Base-by-base conservation (phyloP, 2,888 invertebrate genomes). In the Pachydiplax longipennis region DNA sequence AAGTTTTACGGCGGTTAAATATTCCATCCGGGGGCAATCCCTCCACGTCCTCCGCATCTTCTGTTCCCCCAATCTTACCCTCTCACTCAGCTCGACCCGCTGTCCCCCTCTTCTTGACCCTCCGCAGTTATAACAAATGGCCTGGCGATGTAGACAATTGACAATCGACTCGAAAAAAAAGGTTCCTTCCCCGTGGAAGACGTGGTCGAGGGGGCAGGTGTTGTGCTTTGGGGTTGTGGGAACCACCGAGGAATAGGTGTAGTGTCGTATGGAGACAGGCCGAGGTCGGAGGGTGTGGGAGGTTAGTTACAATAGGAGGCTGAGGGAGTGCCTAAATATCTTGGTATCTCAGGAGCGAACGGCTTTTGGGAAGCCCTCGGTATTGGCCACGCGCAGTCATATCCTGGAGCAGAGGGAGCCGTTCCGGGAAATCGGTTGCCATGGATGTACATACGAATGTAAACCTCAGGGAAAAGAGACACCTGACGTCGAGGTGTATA, bases 101-200 rank as follows among this genome's bases (percentile, higher is more conserved):
- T 31, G 73, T 73, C 40, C 40, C 15, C 81, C 48, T 40, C 40
- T 2, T 25, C 15, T 48, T 25, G 25, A 44, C 44, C 82, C 82
- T 82, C 82, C 82, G 81, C 22, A 81, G 44, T 48, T 82, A 82
- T 82, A 82, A 82, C 82, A 82, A 82, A 82, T 82, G 82, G 82
- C 82, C 82, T 48, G 48, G 82, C 82, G 48, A 48, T 48, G 82
- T 82, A 82, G 82, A 82, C 82, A 82, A 82, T 82, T 82, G 82
- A 82, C 82, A 82, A 82, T 82, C 82, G 82, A 81, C 81, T 81
- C 81, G 81, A 81, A 40, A 48, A 48, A 81, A 82, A 82, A 82
- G 82, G 82, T 82, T 48, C 48, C 53, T 53, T 44, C 81, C 44
- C n/a, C 37, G 37, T 22, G 44, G 81, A 40, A 40, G 81, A 37